These are phyloP conservation scores for Pachyseris speciosa DNA, from an alignment of 64 coral and sea anemone genomes.

Conservation along the genomic window DNA sequence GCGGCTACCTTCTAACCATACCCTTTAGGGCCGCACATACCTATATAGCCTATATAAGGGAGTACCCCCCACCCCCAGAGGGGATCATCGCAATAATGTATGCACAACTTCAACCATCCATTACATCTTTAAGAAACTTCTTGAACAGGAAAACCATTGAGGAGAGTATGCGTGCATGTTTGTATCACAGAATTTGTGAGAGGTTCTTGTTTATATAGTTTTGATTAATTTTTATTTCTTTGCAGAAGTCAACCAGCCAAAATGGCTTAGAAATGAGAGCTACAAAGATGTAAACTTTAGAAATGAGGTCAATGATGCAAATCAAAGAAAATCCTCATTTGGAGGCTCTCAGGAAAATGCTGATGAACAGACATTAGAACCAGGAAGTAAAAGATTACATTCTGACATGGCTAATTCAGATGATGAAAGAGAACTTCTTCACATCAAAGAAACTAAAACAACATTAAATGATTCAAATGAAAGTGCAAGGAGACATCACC, in stretches of 20 bases:
- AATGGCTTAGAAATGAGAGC: conserved; percentile 45
- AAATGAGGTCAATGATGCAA: background rate
- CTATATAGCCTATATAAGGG: too few species aligned
- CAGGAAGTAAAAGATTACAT: background rate
- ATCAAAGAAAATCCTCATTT: background rate
- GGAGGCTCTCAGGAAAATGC: background rate
- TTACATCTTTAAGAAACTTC: too few species aligned
- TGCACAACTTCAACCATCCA: too few species aligned
- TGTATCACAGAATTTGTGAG: background rate
- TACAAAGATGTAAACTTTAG: background rate
- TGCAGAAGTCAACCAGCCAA: background rate
- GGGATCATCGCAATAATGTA: too few species aligned
- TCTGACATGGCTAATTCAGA: conserved; percentile 8
- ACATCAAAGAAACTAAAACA: background rate
- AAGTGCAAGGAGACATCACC: background rate
- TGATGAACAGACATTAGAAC: background rate
- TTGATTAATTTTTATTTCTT: background rate
- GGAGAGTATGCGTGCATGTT: too few species aligned
- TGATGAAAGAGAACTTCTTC: background rate
- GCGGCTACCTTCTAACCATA: too few species aligned
- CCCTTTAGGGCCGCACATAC: too few species aligned
- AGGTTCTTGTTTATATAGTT: background rate
- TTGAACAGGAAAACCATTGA: too few species aligned
- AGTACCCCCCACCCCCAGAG: too few species aligned
- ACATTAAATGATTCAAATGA: background rate